Conservation (phyloP, 2,888 invertebrate genomes). For the Ametastegia equiseti region DNA sequence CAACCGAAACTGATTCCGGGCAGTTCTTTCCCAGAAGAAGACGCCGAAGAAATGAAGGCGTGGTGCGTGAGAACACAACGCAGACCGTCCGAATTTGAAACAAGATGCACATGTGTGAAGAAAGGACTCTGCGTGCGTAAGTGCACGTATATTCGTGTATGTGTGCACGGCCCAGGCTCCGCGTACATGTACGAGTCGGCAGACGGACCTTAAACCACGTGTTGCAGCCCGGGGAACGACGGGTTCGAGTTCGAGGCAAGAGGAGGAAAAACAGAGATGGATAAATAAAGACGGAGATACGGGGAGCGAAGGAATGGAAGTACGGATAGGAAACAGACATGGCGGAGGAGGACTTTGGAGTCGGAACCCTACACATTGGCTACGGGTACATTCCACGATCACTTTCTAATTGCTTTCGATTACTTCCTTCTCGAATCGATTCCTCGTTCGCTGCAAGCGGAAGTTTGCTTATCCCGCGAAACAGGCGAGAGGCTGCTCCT, state of each 20-base stretch:
- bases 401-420: neutral
- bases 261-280: neutral
- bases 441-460: neutral
- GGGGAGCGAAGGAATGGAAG: neutral
- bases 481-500: neutral
- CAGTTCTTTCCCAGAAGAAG: constrained; percentile 26
- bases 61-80: constrained; percentile 37
- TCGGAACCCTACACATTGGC: neutral
- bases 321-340: neutral
- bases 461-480: neutral
- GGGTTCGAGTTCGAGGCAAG: neutral
- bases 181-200: neutral
- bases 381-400: neutral
- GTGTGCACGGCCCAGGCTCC: neutral
- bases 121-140: constrained; percentile 13
- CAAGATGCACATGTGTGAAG: constrained; percentile 5
- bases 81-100: constrained; percentile 21
- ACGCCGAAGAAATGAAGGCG: constrained; percentile 1
- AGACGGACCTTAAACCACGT: constrained; percentile 24
- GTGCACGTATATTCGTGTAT: neutral
- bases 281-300: neutral
- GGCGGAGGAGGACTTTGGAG: neutral
- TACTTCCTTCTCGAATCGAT: neutral
- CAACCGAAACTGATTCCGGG: constrained; percentile 1
- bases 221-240: constrained; percentile 4